phyloP scores from a whole-genome alignment of 2,888 invertebrate species.

The Aradus depressus region DNA sequence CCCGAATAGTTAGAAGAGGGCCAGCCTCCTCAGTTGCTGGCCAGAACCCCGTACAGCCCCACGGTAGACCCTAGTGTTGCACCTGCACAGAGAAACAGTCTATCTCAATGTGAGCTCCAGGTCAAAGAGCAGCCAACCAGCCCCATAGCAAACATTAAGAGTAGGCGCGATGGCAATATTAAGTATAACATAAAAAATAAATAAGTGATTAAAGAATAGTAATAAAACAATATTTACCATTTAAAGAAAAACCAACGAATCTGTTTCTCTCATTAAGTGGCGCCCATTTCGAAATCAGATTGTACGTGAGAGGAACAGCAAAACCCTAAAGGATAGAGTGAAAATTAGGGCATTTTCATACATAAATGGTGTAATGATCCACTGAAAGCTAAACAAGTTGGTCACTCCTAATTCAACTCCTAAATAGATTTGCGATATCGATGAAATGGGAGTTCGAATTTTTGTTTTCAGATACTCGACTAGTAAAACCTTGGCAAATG shows the following conservation, averaged over 20 bases:
- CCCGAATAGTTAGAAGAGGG: conserved; percentile 84
- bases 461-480: no score
- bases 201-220: neutral
- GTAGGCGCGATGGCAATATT: no score
- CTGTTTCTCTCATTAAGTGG: conserved; percentile 58
- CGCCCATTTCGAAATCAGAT: conserved; percentile 57
- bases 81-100: conserved; percentile 51
- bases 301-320: conserved; percentile 56
- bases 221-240: conserved; percentile 23
- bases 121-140: conserved; percentile 51
- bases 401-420: no score
- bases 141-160: no score
- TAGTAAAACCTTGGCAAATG: no score
- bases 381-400: no score
- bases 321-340: conserved; percentile 45
- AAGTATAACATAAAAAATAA: no score
- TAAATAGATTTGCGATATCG: no score
- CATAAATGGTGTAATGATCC: no score
- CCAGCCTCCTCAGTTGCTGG: conserved; percentile 69
- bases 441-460: no score
- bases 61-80: conserved; percentile 82
- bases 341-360: no score
- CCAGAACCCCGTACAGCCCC: conserved; percentile 68
- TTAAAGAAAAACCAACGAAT: conserved; percentile 37
- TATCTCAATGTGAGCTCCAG: no score